Conservation (phyloP, 2,888 invertebrate genomes). For the Epinotia nisella region DNA sequence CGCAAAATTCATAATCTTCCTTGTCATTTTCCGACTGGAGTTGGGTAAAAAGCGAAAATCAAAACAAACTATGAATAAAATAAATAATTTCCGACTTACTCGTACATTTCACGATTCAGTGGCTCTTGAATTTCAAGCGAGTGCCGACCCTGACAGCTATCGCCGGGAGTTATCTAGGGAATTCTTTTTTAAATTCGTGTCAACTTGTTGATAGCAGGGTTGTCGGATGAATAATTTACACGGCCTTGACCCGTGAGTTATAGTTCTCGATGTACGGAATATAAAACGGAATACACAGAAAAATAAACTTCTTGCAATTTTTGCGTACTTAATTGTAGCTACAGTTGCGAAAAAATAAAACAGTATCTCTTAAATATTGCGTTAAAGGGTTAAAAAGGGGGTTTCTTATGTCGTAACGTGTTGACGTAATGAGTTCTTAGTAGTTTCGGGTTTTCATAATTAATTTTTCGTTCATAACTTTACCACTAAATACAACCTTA, state of each 20-base stretch:
- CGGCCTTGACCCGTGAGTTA: slow-evolving; percentile 26
- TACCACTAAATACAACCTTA: too few relatives aligned
- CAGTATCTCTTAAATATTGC: too few relatives aligned
- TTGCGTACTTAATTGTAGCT: too few relatives aligned
- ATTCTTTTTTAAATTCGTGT: slow-evolving; percentile 42
- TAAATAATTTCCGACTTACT: slow-evolving; percentile 25
- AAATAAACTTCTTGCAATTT: not conserved
- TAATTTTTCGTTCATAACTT: too few relatives aligned
- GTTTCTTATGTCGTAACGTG: too few relatives aligned
- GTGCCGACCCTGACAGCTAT: slow-evolving; percentile 24
- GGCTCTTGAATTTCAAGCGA: slow-evolving; percentile 14
- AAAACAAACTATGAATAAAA: slow-evolving; percentile 35
- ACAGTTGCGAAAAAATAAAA: not conserved
- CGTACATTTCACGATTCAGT: slow-evolving; percentile 18
- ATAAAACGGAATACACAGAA: not conserved
- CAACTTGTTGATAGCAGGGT: slow-evolving; percentile 44
- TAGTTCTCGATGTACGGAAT: slow-evolving; percentile 18
- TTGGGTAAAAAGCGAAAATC: slow-evolving; percentile 14
- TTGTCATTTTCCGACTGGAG: not conserved
- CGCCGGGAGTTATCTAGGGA: slow-evolving; percentile 12
- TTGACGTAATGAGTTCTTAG: too few relatives aligned
- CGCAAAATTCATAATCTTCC: slow-evolving; percentile 9
- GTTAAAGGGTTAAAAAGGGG: too few relatives aligned
- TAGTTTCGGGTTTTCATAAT: too few relatives aligned
- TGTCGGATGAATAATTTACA: slow-evolving; percentile 41